Evolutionary conservation across 2,888 invertebrate species (phyloP).

Genomic region (Athetis lepigone): DNA sequence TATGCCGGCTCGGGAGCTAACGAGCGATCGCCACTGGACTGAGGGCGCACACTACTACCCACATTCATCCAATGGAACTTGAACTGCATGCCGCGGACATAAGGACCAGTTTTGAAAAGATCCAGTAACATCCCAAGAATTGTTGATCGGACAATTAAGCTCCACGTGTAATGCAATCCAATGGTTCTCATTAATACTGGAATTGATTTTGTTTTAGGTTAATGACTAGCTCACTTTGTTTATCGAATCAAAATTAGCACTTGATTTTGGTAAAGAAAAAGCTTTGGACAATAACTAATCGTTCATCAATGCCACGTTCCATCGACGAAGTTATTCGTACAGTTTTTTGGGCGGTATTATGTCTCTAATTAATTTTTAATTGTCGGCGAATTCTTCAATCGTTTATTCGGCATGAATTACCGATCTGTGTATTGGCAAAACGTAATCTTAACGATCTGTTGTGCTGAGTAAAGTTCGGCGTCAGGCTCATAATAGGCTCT

Average conservation of each 20-base stretch:
- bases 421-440: constrained; percentile 62
- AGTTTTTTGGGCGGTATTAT: constrained; percentile 55
- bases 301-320: constrained; percentile 48
- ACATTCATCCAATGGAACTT: constrained; percentile 19
- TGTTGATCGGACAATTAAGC: constrained; percentile 71
- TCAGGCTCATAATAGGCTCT: constrained; percentile 87
- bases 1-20: constrained; percentile 88
- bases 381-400: constrained; percentile 63
- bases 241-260: constrained; percentile 50
- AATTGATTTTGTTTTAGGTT: constrained; percentile 54
- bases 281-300: constrained; percentile 30
- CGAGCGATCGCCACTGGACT: constrained; percentile 84
- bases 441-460: constrained; percentile 82
- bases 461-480: constrained; percentile 69
- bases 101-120: constrained; percentile 41
- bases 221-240: constrained; percentile 51
- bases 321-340: constrained; percentile 40
- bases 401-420: constrained; percentile 61
- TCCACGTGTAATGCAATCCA: constrained; percentile 65
- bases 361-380: constrained; percentile 65
- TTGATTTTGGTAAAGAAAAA: constrained; percentile 41
- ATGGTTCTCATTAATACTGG: constrained; percentile 61
- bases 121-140: constrained; percentile 26
- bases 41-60: constrained; percentile 57
- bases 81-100: constrained; percentile 37